Base-by-base conservation (phyloP, 2,888 invertebrate species). In the Acanthosoma haemorrhoidale region DNA sequence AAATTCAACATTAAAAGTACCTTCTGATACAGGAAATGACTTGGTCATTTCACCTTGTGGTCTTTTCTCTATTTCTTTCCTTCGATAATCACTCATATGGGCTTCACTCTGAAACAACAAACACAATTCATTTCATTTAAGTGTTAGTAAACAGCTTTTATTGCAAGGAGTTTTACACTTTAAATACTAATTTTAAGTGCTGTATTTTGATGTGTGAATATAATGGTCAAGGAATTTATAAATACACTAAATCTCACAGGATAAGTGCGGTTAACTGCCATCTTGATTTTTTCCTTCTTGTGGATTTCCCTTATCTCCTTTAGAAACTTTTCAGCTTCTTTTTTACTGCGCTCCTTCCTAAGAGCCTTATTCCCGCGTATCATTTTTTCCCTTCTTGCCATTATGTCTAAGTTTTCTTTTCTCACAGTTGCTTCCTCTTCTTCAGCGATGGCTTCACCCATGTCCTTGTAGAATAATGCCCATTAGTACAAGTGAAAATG, bases 251-350 rank as follows among this genome's bases (percentile, higher is more conserved):
- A 1, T 8, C 67, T 51, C 51, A 67, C 67, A 11, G 67, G 67
- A 31, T 67, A 67, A 18, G 67, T 16, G 8, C 34, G 18, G 13
- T 13, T 21, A n/a, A 67, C 31, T 8, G 51, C 51, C 72, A 60
- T 70, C 57, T 73, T 76, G 73, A 63, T 75, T 75, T 57, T 76
- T 77, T 71, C 77, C 74, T 71, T 79, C 77, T 74, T 80, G 80
- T 32, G 75, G 71, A 3, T 70, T 68, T 73, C 78, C 76, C 73
- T 76, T 76, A 57, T 81, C 72, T 70, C 78, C 77, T 73, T 79
- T 77, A 13, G 74, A 66, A 29, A 83, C 82, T 68, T 79, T 77
- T 64, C 77, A 77, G 13, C 83, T 83, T 75, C 84, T 77, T 74
- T 79, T 78, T 25, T 76, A 74, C 6, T 83, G 81, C 2, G 74